Conservation (phyloP, 2,888 invertebrate genomes). For the Leptura quadrifasciata region DNA sequence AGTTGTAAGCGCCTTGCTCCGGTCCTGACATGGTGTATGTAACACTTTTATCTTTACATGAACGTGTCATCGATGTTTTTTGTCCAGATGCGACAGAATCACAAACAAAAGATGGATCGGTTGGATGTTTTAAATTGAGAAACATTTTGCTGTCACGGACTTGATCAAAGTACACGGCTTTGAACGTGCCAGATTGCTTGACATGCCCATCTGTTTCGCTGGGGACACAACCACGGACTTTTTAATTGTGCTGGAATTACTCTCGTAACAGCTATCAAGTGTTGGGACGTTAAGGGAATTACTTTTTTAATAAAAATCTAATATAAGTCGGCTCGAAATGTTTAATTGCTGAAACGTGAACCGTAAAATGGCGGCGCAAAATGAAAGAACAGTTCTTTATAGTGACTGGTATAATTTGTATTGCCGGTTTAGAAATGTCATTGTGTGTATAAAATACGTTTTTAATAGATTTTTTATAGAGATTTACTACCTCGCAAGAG, state of each 20-base stretch:
- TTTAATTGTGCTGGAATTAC: slow-evolving; percentile 18
- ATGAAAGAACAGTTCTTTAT: not conserved
- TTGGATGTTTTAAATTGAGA: slow-evolving; percentile 25
- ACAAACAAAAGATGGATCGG: slow-evolving; percentile 12
- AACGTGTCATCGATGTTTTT: slow-evolving; percentile 15
- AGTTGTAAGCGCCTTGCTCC: not conserved
- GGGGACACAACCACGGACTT: slow-evolving; percentile 2
- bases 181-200: slow-evolving; percentile 28
- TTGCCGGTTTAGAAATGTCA: not conserved
- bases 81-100: slow-evolving; percentile 20
- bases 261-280: slow-evolving; percentile 7
- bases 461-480: not conserved
- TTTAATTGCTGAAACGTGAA: not conserved
- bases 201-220: slow-evolving; percentile 18
- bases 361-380: not conserved
- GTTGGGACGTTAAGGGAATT: not conserved
- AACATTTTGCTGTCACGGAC: slow-evolving; percentile 34
- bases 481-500: not conserved
- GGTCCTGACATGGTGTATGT: not conserved
- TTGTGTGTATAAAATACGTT: not conserved
- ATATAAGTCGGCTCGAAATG: not conserved
- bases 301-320: not conserved
- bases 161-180: slow-evolving; percentile 32
- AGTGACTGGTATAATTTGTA: not conserved
- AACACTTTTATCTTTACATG: slow-evolving; percentile 18